A percentile compares a stretch with the other conserved stretches of the same genome.
These are phyloP conservation scores for Gandaritis pyraliata DNA, from an alignment of 2,888 invertebrate genomes.

Conservation along the genomic window DNA sequence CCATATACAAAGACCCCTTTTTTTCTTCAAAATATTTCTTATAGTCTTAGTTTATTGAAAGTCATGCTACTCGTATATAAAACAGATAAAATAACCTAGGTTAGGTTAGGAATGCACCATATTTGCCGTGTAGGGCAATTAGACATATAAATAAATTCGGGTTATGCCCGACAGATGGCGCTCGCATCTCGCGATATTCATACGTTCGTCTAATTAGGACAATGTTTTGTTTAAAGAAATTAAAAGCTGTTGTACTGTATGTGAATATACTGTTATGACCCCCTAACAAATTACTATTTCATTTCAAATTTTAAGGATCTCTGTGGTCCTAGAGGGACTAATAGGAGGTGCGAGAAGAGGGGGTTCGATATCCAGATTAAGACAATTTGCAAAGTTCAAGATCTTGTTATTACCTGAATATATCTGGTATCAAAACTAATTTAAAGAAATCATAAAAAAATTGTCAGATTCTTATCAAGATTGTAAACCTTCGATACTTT, in stretches of 20 bases:
- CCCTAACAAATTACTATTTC: constrained; percentile 19
- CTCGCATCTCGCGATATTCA: constrained; percentile 74
- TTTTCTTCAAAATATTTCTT: too few species aligned
- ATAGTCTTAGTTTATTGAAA: too few species aligned
- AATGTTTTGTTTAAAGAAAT: constrained; percentile 53
- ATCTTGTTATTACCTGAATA: too few species aligned
- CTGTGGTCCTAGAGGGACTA: not conserved
- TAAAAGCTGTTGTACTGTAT: constrained; percentile 23
- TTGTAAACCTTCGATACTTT: too few species aligned
- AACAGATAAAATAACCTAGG: too few species aligned
- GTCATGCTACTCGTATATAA: too few species aligned
- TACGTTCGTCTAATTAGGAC: constrained; percentile 71
- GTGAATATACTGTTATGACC: constrained; percentile 17
- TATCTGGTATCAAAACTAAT: too few species aligned
- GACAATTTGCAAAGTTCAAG: not conserved
- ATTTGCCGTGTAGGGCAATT: constrained; percentile 69
- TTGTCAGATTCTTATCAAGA: too few species aligned
- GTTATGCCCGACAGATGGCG: constrained; percentile 80
- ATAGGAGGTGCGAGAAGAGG: not conserved
- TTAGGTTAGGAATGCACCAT: constrained; percentile 47
- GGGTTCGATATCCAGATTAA: not conserved
- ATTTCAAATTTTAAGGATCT: constrained; percentile 5
- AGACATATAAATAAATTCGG: constrained; percentile 81
- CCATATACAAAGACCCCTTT: too few species aligned
- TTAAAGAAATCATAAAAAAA: too few species aligned